Evolutionary conservation across 2,888 invertebrate species (phyloP).

Genomic region (Yponomeuta malinellus): DNA sequence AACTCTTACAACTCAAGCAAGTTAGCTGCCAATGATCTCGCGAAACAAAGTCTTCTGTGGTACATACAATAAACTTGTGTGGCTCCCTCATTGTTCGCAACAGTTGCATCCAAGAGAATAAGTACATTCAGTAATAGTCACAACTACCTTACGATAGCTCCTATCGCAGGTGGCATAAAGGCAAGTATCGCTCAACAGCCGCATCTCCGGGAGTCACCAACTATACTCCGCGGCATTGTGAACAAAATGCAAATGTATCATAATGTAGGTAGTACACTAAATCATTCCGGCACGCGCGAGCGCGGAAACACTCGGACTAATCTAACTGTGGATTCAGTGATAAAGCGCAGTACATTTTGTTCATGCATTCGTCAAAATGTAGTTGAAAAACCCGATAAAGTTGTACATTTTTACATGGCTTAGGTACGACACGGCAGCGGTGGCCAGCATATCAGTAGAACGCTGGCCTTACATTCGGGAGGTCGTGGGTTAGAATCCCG

Average conservation of each 20-base stretch:
- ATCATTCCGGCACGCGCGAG: slow-evolving; percentile 37
- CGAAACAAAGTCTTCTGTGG: neutral
- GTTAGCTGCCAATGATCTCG: neutral
- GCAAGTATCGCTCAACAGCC: no score
- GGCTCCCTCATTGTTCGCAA: slow-evolving; percentile 18
- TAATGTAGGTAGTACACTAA: slow-evolving; percentile 30
- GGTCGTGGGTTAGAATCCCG: no score
- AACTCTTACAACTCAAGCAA: neutral
- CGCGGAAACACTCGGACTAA: slow-evolving; percentile 49
- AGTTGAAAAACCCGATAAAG: neutral
- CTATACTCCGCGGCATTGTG: slow-evolving; percentile 28
- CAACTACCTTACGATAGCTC: no score
- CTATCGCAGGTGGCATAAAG: no score
- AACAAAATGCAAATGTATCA: slow-evolving; percentile 52
- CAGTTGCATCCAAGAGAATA: slow-evolving; percentile 18
- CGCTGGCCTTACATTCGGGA: no score
- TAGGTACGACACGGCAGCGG: no score
- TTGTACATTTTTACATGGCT: neutral
- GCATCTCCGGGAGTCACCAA: no score
- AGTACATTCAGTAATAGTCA: slow-evolving; percentile 6
- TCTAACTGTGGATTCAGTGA: slow-evolving; percentile 46
- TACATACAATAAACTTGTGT: slow-evolving; percentile 15
- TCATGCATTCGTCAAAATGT: slow-evolving; percentile 20
- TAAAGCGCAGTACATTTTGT: slow-evolving; percentile 41
- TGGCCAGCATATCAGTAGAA: no score